Evolutionary conservation across 1,140 invertebrate genomes (phyloP).

Genomic region (Melipona quadrifasciata): DNA sequence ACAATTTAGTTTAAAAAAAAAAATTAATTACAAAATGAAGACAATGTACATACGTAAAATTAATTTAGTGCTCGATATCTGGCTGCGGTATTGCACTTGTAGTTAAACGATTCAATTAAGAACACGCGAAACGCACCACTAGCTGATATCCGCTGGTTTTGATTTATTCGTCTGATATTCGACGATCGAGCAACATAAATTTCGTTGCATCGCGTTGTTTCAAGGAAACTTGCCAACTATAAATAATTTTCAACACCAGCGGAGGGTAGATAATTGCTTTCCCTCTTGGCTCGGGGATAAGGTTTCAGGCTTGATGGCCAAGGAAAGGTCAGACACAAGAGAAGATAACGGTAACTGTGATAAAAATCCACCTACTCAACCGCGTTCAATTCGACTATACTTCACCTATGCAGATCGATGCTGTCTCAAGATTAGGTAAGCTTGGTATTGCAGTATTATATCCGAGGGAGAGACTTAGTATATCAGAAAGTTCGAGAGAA

Average conservation of each 20-base stretch:
- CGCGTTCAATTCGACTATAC: background rate
- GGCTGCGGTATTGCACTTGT: background rate
- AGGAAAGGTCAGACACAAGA: slow-evolving; percentile 43
- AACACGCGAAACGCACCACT: background rate
- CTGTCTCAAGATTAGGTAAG: background rate
- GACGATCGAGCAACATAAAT: background rate
- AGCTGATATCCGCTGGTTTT: too few species aligned
- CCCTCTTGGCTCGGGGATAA: slow-evolving; percentile 27
- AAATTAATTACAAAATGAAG: background rate
- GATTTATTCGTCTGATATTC: background rate
- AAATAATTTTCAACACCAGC: slow-evolving; percentile 31
- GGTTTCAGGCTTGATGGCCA: slow-evolving; percentile 38
- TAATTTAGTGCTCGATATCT: background rate
- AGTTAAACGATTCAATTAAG: background rate
- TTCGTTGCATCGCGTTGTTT: background rate
- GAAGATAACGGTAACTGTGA: slow-evolving; percentile 29
- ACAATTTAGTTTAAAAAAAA: too few species aligned
- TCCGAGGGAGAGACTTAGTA: too few species aligned
- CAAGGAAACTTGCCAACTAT: slow-evolving; percentile 24
- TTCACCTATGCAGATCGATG: background rate
- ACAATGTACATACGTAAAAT: background rate
- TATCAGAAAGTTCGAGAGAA: background rate
- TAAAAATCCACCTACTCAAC: slow-evolving; percentile 25
- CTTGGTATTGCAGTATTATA: background rate
- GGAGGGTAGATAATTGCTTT: slow-evolving; percentile 35